Evolutionary conservation across 2,797 vertebrate species (phyloP).

Genomic region (Platalea minor): DNA sequence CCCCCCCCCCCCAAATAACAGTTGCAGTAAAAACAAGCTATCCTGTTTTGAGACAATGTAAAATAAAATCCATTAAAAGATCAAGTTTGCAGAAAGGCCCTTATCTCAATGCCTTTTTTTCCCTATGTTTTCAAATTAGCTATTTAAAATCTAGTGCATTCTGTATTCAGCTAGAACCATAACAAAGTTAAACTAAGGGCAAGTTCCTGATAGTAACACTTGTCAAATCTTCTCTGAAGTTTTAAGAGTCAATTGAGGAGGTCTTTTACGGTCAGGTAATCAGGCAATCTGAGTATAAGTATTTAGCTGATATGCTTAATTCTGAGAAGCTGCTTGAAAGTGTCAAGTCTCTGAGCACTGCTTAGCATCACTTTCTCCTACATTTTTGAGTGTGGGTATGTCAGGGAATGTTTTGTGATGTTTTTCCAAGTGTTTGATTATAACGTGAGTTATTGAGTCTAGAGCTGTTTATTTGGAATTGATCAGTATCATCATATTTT

Average conservation of each 20-base stretch:
- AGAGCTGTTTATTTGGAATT: neutral
- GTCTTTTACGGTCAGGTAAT: neutral
- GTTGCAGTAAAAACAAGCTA: neutral
- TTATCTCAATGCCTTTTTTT: neutral
- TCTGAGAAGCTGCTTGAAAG: neutral
- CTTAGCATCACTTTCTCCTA: neutral
- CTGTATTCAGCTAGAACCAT: neutral
- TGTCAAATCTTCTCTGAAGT: constrained; percentile 27
- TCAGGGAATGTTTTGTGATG: neutral
- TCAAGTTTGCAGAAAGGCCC: neutral
- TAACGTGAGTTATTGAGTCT: neutral
- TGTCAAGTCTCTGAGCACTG: neutral
- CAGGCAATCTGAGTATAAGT: neutral
- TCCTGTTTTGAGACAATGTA: neutral
- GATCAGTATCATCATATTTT: neutral
- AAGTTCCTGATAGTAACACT: neutral
- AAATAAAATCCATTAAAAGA: neutral
- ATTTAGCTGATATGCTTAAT: neutral
- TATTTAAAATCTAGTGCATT: neutral
- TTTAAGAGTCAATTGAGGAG: neutral
- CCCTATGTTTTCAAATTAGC: neutral
- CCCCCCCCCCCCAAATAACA: neutral
- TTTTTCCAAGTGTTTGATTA: neutral
- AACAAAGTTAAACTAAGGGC: neutral
- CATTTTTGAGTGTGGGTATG: neutral